These are phyloP conservation scores for Xyrichtys novacula DNA, from an alignment of 2,797 vertebrate genomes.

Conservation along the genomic window DNA sequence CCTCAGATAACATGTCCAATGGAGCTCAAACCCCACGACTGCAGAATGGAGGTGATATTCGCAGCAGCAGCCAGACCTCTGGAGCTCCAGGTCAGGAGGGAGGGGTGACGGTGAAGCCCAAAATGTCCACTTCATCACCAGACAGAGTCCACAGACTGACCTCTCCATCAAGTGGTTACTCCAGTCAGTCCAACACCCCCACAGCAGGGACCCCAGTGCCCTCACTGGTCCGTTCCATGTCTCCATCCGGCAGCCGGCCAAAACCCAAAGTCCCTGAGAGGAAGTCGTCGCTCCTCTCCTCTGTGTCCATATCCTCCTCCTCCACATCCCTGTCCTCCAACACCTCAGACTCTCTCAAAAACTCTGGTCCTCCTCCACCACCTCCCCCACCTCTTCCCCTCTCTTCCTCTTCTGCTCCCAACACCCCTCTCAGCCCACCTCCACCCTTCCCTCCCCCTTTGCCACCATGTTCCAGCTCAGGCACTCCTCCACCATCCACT, in stretches of 20 bases:
- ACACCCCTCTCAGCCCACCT: conserved; percentile 67
- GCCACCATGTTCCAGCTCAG: conserved; percentile 56
- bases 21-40: conserved; percentile 72
- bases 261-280: conserved; percentile 96
- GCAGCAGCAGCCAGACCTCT: conserved; percentile 71
- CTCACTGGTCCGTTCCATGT: conserved; percentile 87
- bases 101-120: conserved; percentile 81
- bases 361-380: conserved; percentile 72
- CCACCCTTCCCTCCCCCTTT: conserved; percentile 78
- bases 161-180: conserved; percentile 97
- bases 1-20: conserved; percentile 50
- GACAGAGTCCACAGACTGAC: conserved; percentile 95
- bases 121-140: conserved; percentile 85
- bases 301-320: conserved; percentile 93
- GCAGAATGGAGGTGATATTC: conserved; percentile 74
- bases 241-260: conserved; percentile 88
- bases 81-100: conserved; percentile 72
- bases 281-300: conserved; percentile 97
- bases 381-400: conserved; percentile 48
- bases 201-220: conserved; percentile 96
- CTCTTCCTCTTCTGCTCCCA: conserved; percentile 63
- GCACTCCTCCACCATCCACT: conserved; percentile 67
- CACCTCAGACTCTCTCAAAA: conserved; percentile 90
- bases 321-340: conserved; percentile 97
- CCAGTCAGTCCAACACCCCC: conserved; percentile 98